phyloP scores from a whole-genome alignment of 64 coral and sea anemone species.

The Hydrozoanthus tunicans region DNA sequence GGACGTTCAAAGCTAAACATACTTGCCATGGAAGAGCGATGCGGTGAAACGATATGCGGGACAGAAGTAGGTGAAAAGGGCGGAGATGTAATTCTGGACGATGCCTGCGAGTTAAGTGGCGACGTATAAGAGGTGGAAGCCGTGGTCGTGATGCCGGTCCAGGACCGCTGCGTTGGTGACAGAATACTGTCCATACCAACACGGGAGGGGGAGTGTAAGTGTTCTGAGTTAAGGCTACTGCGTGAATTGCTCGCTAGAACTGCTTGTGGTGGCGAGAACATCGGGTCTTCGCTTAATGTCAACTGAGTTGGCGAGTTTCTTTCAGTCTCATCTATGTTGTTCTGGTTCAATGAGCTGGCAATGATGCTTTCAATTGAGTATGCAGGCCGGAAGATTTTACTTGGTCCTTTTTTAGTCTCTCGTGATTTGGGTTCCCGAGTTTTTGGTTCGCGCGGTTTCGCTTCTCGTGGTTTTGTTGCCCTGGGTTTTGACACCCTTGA shows the following conservation, averaged over 20 bases:
- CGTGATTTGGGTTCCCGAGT: constrained; percentile 27
- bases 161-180: constrained; percentile 73
- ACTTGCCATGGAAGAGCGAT: constrained; percentile 60
- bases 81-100: constrained; percentile 79
- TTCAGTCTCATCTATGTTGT: constrained; percentile 27
- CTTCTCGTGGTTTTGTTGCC: constrained; percentile 49
- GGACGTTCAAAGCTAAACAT: constrained; percentile 89
- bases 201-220: constrained; percentile 54
- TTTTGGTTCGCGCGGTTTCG: constrained; percentile 49
- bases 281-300: constrained; percentile 86
- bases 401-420: constrained; percentile 32
- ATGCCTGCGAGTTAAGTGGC: constrained; percentile 85
- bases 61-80: constrained; percentile 78
- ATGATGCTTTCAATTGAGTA: constrained; percentile 53
- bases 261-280: constrained; percentile 87
- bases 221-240: constrained; percentile 79
- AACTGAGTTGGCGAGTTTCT: constrained; percentile 54
- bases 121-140: constrained; percentile 72
- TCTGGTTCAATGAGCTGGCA: constrained; percentile 37
- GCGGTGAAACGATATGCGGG: constrained; percentile 66
- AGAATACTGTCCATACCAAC: constrained; percentile 73
- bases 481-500: constrained; percentile 56
- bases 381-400: constrained; percentile 31
- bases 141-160: constrained; percentile 61
- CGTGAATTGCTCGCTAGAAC: constrained; percentile 65